Base-by-base conservation (phyloP, 2,888 invertebrate genomes). In the Lycocerus yunnanus region DNA sequence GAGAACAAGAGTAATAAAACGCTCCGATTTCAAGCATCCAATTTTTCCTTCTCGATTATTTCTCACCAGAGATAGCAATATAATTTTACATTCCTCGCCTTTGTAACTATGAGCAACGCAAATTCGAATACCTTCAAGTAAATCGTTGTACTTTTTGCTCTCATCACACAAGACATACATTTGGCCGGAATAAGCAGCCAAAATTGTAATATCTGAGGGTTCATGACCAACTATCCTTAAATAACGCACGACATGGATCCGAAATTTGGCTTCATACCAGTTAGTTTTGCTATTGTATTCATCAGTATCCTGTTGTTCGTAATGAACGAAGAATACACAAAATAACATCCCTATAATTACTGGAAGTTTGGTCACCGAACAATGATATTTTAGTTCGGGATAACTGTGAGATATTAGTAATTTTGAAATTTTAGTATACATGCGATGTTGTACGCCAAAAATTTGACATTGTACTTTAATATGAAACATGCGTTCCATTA, bases 401-500 rank as follows among this genome's bases (percentile, higher is more conserved):
- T 96, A 96, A 78, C 96, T 92, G 0, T 88, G 84, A 0, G 94
- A 94, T 6, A 91, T 90, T 1, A 93, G 84, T 0, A 93, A 80
- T 15, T 84, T 83, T 78, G 91, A 89, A 77, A 93, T 91, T 81
- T 90, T 89, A 0, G 92, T 90, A 15, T 93, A 88, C 95, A 95
- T 95, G 66, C 96, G 88, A 80, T 95, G 92, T 82, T 97, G 96
- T 0, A 89, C 89, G 15, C 89, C 87, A 0, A 95, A 84, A 0
- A 88, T 87, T 1, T 89, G 87, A 11, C 89, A 91, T 72, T 91
- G 90, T 3, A 93, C 82, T 5, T 83, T 78, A 80, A 93, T 93
- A 1, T 89, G 89, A 1, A 95, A 89, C 90, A 96, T 91, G 10
- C 95, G 89, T 82, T 96, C 96, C 86, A 96, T 96, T 6, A 96